These are phyloP conservation scores for Greenwoodochromis staneri DNA, from an alignment of 2,113 vertebrate genomes.

Conservation along the genomic window DNA sequence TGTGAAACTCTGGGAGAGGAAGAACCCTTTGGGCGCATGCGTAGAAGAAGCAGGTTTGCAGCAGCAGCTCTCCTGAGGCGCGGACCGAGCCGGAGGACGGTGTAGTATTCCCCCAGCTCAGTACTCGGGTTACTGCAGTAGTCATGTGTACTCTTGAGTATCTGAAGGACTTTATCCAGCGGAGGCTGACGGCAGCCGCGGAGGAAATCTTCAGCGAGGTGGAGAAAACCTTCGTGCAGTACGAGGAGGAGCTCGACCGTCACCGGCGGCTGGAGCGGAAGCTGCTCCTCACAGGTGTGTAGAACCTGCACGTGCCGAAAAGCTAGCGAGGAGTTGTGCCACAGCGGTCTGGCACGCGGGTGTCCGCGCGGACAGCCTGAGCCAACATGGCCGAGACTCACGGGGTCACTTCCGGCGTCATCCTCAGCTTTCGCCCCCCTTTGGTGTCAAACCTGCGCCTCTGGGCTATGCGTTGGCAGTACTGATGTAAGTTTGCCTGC, in stretches of 20 bases:
- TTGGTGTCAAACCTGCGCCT: not conserved
- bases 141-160: not conserved
- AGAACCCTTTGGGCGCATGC: not conserved
- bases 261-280: not conserved
- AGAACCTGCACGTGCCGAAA: rapidly evolving
- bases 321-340: not conserved
- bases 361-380: not conserved
- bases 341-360: not conserved
- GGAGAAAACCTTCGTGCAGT: not conserved
- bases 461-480: not conserved
- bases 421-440: not conserved
- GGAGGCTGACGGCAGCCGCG: not conserved
- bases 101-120: not conserved
- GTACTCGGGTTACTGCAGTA: not conserved
- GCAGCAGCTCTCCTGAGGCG: not conserved
- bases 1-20: no score
- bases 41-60: not conserved
- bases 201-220: not conserved
- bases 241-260: not conserved
- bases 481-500: not conserved
- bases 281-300: not conserved
- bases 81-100: rapidly evolving
- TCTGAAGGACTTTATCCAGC: not conserved
- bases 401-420: not conserved
- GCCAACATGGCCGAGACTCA: not conserved